phyloP scores from a whole-genome alignment of 2,797 vertebrate species.

The Lophotriccus pileatus region DNA sequence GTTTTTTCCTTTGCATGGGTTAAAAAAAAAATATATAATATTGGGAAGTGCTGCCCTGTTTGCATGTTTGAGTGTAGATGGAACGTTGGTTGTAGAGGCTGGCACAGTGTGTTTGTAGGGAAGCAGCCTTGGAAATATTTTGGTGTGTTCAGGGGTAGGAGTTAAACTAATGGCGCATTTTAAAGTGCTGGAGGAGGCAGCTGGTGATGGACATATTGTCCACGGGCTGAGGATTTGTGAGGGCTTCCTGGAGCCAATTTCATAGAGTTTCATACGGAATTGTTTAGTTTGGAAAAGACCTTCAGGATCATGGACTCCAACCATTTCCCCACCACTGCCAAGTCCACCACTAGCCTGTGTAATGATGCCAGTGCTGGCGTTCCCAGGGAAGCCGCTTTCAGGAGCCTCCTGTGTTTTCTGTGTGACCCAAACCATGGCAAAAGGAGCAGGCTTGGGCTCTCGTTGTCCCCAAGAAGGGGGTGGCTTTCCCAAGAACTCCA shows the following conservation, averaged over 20 bases:
- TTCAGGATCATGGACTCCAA: not conserved
- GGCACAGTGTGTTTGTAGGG: not conserved
- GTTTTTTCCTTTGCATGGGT: not conserved
- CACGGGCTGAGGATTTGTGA: not conserved
- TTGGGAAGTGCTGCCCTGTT: fast-evolving
- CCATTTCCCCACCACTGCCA: not conserved
- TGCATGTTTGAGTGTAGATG: fast-evolving
- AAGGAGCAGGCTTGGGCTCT: fast-evolving
- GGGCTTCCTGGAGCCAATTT: not conserved
- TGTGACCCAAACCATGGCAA: fast-evolving
- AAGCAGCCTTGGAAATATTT: not conserved
- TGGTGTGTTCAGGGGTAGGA: not conserved
- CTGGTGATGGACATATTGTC: not conserved
- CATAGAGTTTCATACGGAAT: not conserved
- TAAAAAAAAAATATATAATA: fast-evolving
- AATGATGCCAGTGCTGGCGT: not conserved
- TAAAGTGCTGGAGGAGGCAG: not conserved
- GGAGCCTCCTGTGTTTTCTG: not conserved
- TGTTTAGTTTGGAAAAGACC: not conserved
- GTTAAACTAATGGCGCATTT: not conserved
- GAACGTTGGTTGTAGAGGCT: not conserved
- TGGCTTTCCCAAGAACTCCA: not conserved
- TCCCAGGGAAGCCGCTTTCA: not conserved
- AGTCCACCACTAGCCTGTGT: not conserved
- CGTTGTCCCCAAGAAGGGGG: fast-evolving